Evolutionary conservation across 2,113 vertebrate genomes (phyloP), one percentile per base, ranked within the genome.

Genomic region (Uropsilus gracilis): DNA sequence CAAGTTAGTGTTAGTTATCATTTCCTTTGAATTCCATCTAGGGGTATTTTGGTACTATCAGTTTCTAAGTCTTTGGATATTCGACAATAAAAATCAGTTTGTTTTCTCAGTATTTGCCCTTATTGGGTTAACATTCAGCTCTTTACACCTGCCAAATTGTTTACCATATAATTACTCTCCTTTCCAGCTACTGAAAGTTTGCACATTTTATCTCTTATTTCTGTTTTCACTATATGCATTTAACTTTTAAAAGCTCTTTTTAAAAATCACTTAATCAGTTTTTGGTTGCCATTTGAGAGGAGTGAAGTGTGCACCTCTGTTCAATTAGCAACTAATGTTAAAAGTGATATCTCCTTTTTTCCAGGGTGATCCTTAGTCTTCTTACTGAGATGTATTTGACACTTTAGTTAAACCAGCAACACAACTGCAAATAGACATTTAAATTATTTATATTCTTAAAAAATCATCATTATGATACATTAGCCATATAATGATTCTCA

Each of bases 311-410:
- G 8, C 44, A 20, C 6, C 12, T 73, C 55, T 71, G 37, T 91
- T 91, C 63, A 80, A 3, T 11, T 77, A 68, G 37, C 16, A 12
- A 7, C 80, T 69, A 80, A 69, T 94, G 61, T 89, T 44, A n/a
- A 89, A 81, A 55, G 13, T 69, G 17, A 37, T 64, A 75, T 85
- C 42, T 73, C 17, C 26, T 50, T n/a, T 75, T 75, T 68, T 92
- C 66, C 81, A 16, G 18, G 30, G 68, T 2, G 9, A 30, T 85
- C 20, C n/a, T 85, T 59, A n/a, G 59, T 30, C 28, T 81, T 39
- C 32, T 92, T 73, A 37, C 24, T n/a, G 66, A 86, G 68, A 55
- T 69, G 6, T 50, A 30, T 94, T 94, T 89, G 46, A 85, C 34
- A 75, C 9, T 50, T 5, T 86, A 55, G 18, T 86, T 68, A 76